phyloP scores from a whole-genome alignment of 2,888 invertebrate genomes.

The Didymodactylos carnosus region DNA sequence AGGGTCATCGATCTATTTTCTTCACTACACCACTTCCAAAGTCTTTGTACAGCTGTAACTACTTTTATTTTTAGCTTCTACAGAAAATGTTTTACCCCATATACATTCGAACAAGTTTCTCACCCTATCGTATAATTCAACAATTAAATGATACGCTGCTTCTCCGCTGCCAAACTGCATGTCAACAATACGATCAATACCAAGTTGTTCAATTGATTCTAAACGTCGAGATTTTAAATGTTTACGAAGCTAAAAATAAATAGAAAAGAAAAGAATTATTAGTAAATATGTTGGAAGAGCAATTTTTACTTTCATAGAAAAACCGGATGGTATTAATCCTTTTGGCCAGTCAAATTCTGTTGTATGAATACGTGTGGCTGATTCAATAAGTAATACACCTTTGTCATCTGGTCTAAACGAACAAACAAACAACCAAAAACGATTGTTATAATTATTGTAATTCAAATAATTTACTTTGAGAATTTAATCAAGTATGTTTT shows the following conservation, averaged over 20 bases:
- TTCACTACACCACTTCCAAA: no score
- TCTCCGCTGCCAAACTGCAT: conserved; percentile 78
- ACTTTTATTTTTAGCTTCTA: no score
- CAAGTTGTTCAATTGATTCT: conserved; percentile 63
- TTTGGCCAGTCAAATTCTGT: conserved; percentile 97
- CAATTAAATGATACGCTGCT: conserved; percentile 75
- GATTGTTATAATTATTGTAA: not conserved
- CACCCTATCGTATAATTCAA: conserved; percentile 68
- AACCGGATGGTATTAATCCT: conserved; percentile 75
- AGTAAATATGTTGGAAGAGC: no score
- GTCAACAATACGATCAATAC: conserved; percentile 76
- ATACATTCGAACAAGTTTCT: no score
- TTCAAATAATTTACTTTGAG: conserved; percentile 35
- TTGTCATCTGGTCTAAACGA: conserved; percentile 64
- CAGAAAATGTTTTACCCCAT: no score
- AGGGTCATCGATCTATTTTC: no score
- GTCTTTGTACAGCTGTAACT: no score
- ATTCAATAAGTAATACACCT: conserved; percentile 67
- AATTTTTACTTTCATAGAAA: conserved; percentile 70
- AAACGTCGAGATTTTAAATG: conserved; percentile 84
- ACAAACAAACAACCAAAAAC: conserved; percentile 21
- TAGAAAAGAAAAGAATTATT: not conserved
- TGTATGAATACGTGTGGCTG: conserved; percentile 73
- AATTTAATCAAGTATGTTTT: conserved; percentile 71
- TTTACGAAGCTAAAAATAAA: conserved; percentile 56